phyloP scores from a whole-genome alignment of 1,140 invertebrate species.

The Heliconius nattereri region DNA sequence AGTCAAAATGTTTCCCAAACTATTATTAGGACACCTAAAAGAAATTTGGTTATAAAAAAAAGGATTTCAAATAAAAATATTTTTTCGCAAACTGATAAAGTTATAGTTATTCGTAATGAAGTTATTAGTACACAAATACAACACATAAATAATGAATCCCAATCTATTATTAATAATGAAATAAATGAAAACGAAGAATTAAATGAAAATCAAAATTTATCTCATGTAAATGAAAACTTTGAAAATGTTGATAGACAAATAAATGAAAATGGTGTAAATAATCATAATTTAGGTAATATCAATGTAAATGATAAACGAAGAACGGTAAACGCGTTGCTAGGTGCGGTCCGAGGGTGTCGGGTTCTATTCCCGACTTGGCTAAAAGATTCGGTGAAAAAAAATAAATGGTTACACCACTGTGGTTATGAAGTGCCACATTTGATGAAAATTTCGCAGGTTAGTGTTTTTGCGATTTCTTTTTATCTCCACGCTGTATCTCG shows the following conservation, averaged over 20 bases:
- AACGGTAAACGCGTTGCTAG: slow-evolving; percentile 59
- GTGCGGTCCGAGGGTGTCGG: slow-evolving; percentile 60
- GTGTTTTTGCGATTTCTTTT: not conserved
- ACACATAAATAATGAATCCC: too few species aligned
- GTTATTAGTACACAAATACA: too few species aligned
- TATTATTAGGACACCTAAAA: not conserved
- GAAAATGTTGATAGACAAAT: not conserved
- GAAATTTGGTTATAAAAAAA: not conserved
- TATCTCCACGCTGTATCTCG: too few species aligned
- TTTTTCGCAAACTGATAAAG: too few species aligned
- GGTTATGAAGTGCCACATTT: slow-evolving; percentile 65
- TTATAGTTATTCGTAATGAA: too few species aligned
- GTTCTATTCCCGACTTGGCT: slow-evolving; percentile 58
- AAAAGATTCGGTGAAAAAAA: slow-evolving; percentile 40
- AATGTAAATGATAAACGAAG: slow-evolving; percentile 47
- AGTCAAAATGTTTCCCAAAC: not conserved
- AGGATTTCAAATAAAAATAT: too few species aligned
- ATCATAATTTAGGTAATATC: not conserved
- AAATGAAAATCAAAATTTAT: too few species aligned
- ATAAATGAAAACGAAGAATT: too few species aligned
- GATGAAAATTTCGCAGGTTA: slow-evolving; percentile 64
- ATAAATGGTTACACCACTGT: slow-evolving; percentile 55
- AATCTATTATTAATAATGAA: too few species aligned
- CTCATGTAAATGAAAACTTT: too few species aligned
- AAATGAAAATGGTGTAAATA: not conserved